Evolutionary conservation across 2,888 invertebrate genomes (phyloP).

Genomic region (Drosophila yooni): DNA sequence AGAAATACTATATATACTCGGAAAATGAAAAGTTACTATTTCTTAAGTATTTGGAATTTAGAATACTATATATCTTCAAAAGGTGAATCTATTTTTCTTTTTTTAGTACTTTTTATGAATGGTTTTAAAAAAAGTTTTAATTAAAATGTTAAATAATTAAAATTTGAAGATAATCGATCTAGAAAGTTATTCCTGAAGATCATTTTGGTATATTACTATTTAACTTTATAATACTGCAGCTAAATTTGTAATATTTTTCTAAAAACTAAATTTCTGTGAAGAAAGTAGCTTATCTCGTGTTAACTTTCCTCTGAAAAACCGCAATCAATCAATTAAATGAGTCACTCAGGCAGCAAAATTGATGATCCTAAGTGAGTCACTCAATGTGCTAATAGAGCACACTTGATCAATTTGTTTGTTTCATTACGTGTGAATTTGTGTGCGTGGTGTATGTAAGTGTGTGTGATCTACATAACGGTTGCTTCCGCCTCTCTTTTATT

Average conservation of each 20-base stretch:
- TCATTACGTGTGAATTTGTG: conserved; percentile 11
- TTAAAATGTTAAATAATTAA: neutral
- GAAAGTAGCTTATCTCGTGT: conserved; percentile 35
- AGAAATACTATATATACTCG: neutral
- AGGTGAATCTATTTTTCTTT: no score
- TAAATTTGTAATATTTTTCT: neutral
- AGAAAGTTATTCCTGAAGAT: neutral
- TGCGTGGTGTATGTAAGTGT: conserved; percentile 9
- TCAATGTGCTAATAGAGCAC: conserved; percentile 26
- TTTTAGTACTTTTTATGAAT: neutral
- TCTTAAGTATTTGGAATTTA: neutral
- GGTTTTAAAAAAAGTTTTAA: neutral
- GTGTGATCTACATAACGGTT: conserved; percentile 53
- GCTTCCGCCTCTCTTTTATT: conserved; percentile 42
- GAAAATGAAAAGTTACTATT: neutral
- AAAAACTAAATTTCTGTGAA: neutral
- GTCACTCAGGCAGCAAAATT: conserved; percentile 36
- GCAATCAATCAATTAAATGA: conserved; percentile 37
- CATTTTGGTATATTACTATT: neutral
- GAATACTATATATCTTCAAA: no score
- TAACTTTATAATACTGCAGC: neutral
- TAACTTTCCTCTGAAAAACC: conserved; percentile 23
- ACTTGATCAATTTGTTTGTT: conserved; percentile 50
- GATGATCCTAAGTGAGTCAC: conserved; percentile 46
- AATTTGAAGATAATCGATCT: neutral